Evolutionary conservation across 2,797 vertebrate genomes (phyloP), one percentile per base, ranked within the genome.

Genomic region (Cryptoprocta ferox): DNA sequence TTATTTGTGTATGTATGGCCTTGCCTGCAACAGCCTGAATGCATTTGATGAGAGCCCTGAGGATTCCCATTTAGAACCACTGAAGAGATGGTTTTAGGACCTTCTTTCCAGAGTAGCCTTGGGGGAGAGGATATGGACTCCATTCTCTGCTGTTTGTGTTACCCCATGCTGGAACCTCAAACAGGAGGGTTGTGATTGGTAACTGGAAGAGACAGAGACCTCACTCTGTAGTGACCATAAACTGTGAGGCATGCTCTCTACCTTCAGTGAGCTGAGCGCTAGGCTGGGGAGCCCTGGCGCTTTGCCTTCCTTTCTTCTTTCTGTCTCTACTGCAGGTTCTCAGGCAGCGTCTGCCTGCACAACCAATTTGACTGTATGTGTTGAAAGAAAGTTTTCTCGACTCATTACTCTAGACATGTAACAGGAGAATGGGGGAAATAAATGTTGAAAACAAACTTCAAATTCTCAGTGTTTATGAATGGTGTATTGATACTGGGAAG

Each of bases 71-170:
- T 39, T 35, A 48, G 81, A 48, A 37, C 5, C 5, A 56, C 32
- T n/a, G 18, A 30, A 71, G 45, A 76, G 8, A 75, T 68, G 65
- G n/a, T 6, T 21, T 3, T 59, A 12, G 61, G 83, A 8, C 39
- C 16, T 90, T 65, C 71, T 89, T 71, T 71, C 15, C 53, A 93
- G 35, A 56, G 21, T 6, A 56, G 14, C 28, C 48, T 59, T 61
- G 28, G 1, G 3, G 37, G 32, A 53, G 42, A 37, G 8, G 10
- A 6, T 5, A 8, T 4, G 2, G 1, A 12, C 65, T 90, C 5
- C 1, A 10, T 5, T 21, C 5, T 68, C 59, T 75, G 8, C 26
- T 76, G 28, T 61, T 35, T 56, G 32, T 65, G 50, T 15, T 21
- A 5, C 6, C 12, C 48, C 16, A n/a, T 32, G 59, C 35, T 42